Base-by-base conservation (phyloP, 2,113 vertebrate species). In the Labeo rohita region DNA sequence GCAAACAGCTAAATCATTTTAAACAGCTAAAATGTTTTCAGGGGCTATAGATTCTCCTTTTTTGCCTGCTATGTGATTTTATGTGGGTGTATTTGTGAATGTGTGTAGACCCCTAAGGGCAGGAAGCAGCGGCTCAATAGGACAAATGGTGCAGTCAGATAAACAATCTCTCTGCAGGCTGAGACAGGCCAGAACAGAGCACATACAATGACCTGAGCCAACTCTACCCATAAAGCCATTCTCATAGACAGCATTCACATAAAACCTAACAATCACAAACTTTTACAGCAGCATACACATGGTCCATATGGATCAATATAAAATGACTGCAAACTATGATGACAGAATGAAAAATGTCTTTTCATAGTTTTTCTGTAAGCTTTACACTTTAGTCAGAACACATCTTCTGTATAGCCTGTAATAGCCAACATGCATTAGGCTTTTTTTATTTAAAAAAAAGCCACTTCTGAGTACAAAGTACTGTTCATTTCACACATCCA, bases 121-220 rank as follows among this genome's bases (percentile, higher is more conserved):
- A 86, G 68, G 54, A 85, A 83, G 78, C 54, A 89, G 72, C 79
- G 6, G 77, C 77, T 85, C 50, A 93, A 82, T 82, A 82, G 80
- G 45, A 82, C 80, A 82, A 82, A 82, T 50, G n/a, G 63, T 66
- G 63, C 23, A 68, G 23, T 70, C 45, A 50, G 63, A 82, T 82
- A 82, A 82, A 82, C 80, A 82, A 18, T 82, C 80, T 66, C 56
- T 80, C 80, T 70, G 10, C 80, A 52, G 80, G 80, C 80, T 70
- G 23, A 82, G 47, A 70, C 63, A 82, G 47, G 47, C 45, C 8
- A 81, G 43, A 49, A 63, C 79, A 66, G 21, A 66, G 49, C 39
- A 68, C n/a, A 76, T 15, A 50, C 61, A 68, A 13, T 82, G 80
- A 82, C 63, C 80, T n/a, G 47, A 70, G 45, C 80, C 63, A 68